Evolutionary conservation across 2,888 invertebrate species (phyloP).

Genomic region (Anaspis maculata): DNA sequence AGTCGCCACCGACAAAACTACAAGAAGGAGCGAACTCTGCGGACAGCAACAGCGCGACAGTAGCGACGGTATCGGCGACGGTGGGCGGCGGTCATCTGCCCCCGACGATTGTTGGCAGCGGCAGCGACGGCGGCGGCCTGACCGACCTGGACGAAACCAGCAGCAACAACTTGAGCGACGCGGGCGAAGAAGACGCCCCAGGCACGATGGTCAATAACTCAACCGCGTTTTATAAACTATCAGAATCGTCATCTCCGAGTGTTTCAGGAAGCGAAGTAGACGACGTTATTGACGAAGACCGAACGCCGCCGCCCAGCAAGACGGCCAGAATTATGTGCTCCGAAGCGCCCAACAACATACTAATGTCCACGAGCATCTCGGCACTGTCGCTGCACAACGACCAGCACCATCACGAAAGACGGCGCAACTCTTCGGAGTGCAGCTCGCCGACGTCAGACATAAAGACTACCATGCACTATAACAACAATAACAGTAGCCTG

Average conservation of each 20-base stretch:
- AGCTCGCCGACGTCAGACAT: conserved; percentile 62
- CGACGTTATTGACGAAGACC: conserved; percentile 39
- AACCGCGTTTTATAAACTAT: conserved; percentile 38
- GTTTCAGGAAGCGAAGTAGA: conserved; percentile 42
- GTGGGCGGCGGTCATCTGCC: no score
- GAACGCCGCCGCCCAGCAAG: conserved; percentile 39
- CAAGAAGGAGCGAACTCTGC: conserved; percentile 54
- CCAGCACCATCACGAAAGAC: conserved; percentile 35
- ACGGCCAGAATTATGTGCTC: conserved; percentile 37
- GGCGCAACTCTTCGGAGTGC: conserved; percentile 58
- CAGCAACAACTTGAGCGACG: conserved; percentile 52
- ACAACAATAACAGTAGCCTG: conserved; percentile 56
- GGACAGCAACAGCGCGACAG: conserved; percentile 36
- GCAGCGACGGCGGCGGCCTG: conserved; percentile 51
- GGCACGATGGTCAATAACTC: conserved; percentile 33
- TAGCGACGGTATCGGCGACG: conserved; percentile 32
- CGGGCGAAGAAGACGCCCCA: conserved; percentile 49
- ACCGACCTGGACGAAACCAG: conserved; percentile 49
- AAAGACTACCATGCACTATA: conserved; percentile 52
- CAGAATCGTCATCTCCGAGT: conserved; percentile 40
- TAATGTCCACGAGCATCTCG: conserved; percentile 34
- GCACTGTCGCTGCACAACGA: conserved; percentile 47
- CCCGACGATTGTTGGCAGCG: conserved; percentile 31
- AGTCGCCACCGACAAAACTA: conserved; percentile 90
- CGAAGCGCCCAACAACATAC: conserved; percentile 25